Evolutionary conservation across 2,888 invertebrate species (phyloP), one percentile per base, ranked within the genome.

Genomic region (Apoderus coryli): DNA sequence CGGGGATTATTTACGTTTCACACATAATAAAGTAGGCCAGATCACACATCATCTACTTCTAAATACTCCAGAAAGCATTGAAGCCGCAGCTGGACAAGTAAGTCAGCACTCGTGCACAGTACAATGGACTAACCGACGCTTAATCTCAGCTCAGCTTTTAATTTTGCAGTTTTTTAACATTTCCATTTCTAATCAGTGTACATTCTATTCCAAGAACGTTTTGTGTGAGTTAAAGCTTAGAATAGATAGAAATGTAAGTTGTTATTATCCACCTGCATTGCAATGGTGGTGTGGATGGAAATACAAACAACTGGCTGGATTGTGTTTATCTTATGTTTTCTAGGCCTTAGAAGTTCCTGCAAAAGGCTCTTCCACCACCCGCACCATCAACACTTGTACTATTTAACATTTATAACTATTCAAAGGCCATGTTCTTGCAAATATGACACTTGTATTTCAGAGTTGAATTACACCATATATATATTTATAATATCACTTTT

Each of bases 81-180:
- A 6, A 34, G 45, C 42, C 41, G 39, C 41, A 40, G 37, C 48
- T 39, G 47, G 47, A 49, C 49, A 51, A 54, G 50, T 53, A 53
- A 53, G 52, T 53, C 56, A 52, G 56, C 57, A 59, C 57, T 57
- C 57, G 57, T 56, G 57, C 57, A 58, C 53, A 56, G 47, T 53
- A 57, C 56, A 56, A 55, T 56, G 56, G 54, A 58, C 58, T 57
- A 59, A 59, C 58, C 52, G 56, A 49, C 52, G 58, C 57, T 53
- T 58, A 59, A 57, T 59, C 52, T 52, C 47, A 57, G 59, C 58
- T 59, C 59, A 59, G 59, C 59, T 59, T 59, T 58, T 58, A 57
- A 57, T 55, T 53, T 44, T 56, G 56, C 56, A 52, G 53, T 55
- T 55, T 50, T 46, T 54, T 53, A 54, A 53, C 52, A 50, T 36